Percentiles rank a stretch among this genome's conserved stretches.
phyloP scores from a whole-genome alignment of 2,888 invertebrate genomes.

The Malthinus flaveolus region DNA sequence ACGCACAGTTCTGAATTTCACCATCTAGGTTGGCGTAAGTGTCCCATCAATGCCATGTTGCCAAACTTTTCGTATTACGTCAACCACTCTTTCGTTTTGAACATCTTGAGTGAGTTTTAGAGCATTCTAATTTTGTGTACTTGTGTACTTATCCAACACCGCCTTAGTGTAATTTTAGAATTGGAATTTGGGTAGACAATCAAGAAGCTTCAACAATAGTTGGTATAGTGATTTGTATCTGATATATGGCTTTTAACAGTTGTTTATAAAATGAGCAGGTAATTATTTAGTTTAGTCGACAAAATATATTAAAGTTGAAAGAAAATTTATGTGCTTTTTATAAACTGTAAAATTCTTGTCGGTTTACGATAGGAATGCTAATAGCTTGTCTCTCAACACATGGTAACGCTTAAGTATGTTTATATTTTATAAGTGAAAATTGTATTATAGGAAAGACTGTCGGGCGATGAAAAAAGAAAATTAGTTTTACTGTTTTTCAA shows the following conservation, averaged over 20 bases:
- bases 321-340: slow-evolving; percentile 38
- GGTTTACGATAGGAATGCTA: slow-evolving; percentile 37
- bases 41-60: too few species aligned
- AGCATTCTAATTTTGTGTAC: too few species aligned
- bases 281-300: slow-evolving; percentile 24
- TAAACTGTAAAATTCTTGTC: slow-evolving; percentile 37
- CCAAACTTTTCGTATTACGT: too few species aligned
- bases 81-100: too few species aligned
- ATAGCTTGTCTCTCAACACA: slow-evolving; percentile 38
- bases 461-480: neutral
- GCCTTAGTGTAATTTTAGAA: too few species aligned
- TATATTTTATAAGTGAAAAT: slow-evolving; percentile 32
- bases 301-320: slow-evolving; percentile 28
- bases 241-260: neutral
- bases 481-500: neutral
- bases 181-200: too few species aligned
- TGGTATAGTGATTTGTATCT: too few species aligned
- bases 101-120: too few species aligned
- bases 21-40: too few species aligned
- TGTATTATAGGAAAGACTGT: slow-evolving; percentile 29
- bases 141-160: too few species aligned
- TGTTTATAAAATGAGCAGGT: slow-evolving; percentile 19
- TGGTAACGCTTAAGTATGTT: slow-evolving; percentile 35
- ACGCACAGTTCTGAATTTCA: too few species aligned
- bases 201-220: too few species aligned